Evolutionary conservation across 2,888 invertebrate species (phyloP), one percentile per base, ranked within the genome.

Genomic region (Lacanobia oleracea): DNA sequence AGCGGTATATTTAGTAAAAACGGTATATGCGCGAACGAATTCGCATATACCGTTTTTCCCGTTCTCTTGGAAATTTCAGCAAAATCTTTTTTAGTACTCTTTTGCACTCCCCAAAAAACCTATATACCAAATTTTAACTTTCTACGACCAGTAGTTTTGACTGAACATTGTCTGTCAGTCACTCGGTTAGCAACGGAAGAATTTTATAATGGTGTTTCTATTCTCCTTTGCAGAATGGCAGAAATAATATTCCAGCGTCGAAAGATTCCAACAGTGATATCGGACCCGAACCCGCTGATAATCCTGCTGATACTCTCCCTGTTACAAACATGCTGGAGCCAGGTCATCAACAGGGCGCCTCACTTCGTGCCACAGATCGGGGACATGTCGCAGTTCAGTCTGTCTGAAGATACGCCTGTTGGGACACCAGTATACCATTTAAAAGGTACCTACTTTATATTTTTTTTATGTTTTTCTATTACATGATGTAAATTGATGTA

Each of bases 371-470:
- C 97, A 33, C 97, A 97, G 81, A 94, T 94, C 2, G 98, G 98
- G 2, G 98, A 98, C 89, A 98, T 98, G 98, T 97, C 97, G 2
- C 96, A 97, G 75, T 97, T 98, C 88, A 97, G 97, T 71, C 91
- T 98, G 16, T 96, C 97, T 14, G 98, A 98, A 91, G 97, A 98
- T 84, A 98, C 98, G 2, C 96, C 96, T 51, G 97, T 97, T 16
- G 98, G 98, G 50, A 97, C 97, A 72, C 97, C 97, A 0, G 97
- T 98, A 1, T 98, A 98, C 93, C 97, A 97, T 84, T 95, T 98
- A 53, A 97, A 97, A 96, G 98, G 97, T 96, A 95, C 3, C 27
- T 27, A n/a, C n/a, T n/a, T n/a, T n/a, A n/a, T n/a, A n/a, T n/a
- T 27, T 18, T 51, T 10, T n/a, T 14, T 4, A 6, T n/a, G 1